Evolutionary conservation across 2,888 invertebrate species (phyloP).

Genomic region (Drosophila cognata): DNA sequence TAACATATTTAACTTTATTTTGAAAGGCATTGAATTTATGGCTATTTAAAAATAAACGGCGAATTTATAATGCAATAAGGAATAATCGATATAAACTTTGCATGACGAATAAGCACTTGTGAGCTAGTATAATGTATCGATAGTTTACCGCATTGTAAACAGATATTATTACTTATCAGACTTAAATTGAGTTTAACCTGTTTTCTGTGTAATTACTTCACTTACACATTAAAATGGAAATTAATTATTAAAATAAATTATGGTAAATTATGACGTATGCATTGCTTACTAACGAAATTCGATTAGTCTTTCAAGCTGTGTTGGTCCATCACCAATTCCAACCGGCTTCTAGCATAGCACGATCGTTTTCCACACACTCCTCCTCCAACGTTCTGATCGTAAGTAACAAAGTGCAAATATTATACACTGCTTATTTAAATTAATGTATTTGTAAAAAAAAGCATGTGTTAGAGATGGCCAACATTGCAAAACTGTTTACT

Average conservation of each 20-base stretch:
- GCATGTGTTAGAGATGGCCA: constrained; percentile 78
- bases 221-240: background rate
- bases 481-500: constrained; percentile 82
- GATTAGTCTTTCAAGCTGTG: constrained; percentile 12
- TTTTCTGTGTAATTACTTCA: background rate
- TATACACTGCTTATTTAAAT: constrained; percentile 12
- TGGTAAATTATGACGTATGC: constrained; percentile 1
- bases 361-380: constrained; percentile 56
- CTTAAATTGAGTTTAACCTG: background rate
- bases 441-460: constrained; percentile 7
- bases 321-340: constrained; percentile 35
- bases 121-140: background rate
- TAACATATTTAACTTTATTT: background rate
- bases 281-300: constrained; percentile 6
- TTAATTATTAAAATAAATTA: background rate
- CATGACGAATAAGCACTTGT: background rate
- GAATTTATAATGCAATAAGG: background rate
- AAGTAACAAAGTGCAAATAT: constrained; percentile 42
- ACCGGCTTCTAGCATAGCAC: constrained; percentile 42
- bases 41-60: background rate
- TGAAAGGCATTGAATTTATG: background rate
- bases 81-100: background rate
- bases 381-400: constrained; percentile 71
- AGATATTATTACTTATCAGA: background rate
- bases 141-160: background rate